Base-by-base conservation (phyloP, 2,113 vertebrate genomes). In the Siphamia tubifer region DNA sequence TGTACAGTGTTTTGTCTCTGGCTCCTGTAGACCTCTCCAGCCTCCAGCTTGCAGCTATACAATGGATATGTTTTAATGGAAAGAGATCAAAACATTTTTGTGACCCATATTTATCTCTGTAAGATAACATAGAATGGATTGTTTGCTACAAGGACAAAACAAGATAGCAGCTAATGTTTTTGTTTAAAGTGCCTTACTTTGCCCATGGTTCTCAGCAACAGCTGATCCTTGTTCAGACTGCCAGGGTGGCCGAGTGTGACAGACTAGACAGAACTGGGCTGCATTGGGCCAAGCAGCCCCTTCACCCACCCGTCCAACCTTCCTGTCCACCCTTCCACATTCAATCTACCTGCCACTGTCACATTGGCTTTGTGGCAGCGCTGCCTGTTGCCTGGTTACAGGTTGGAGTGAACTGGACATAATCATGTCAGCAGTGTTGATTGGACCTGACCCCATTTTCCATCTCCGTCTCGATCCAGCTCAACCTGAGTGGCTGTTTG, bases 371-470 rank as follows among this genome's bases (percentile, higher is more conserved):
- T 86, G 79, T 68, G 64, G 64, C 62, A 49, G 70, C n/a, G 4
- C 34, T 52, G 77, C 64, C 74, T 77, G 90, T 89, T 89, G 87
- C 90, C 79, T 88, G 79, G 83, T 84, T 82, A 90, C 88, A 70
- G 60, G 65, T 81, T 60, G 38, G 79, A 87, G 76, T 68, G 82
- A 75, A 80, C 44, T 77, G 82, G 88, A 87, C 88, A 82, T 77
- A 79, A 87, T 83, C 77, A 77, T 86, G 88, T 84, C 88, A 81
- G 85, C 85, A 61, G 45, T 61, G 87, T 83, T 91, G 88, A 90
- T 90, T 82, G 76, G 82, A 90, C 79, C 68, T 84, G 90, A 89
- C 82, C 88, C 57, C 54, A 23, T 84, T 85, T 87, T 77, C 81
- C 68, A 45, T 74, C 74, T 78, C 58, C 52, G 66, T 73, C 81